Conservation (phyloP, 1,140 invertebrate species). For the Cataglyphis hispanica region DNA sequence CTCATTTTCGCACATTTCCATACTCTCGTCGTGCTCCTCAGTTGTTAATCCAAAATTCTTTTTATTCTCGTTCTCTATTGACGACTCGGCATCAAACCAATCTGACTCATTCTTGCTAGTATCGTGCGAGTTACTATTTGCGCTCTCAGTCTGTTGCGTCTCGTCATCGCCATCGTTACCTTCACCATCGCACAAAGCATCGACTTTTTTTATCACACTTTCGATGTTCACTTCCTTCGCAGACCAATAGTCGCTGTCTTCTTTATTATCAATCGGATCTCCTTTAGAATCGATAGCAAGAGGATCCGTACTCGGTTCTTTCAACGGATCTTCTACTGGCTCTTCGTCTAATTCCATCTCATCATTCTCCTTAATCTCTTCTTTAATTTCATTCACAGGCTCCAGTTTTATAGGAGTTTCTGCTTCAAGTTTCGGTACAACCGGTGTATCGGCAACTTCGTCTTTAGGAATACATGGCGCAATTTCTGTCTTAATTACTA, state of each 20-base stretch:
- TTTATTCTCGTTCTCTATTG: slow-evolving; percentile 82
- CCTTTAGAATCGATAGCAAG: slow-evolving; percentile 82
- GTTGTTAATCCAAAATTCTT: slow-evolving; percentile 74
- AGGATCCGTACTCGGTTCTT: slow-evolving; percentile 75
- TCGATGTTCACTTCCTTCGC: slow-evolving; percentile 92
- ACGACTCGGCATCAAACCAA: slow-evolving; percentile 85
- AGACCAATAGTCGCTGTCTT: slow-evolving; percentile 92
- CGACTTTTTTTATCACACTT: slow-evolving; percentile 92
- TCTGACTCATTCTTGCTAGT: slow-evolving; percentile 68
- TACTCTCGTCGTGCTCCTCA: slow-evolving; percentile 83
- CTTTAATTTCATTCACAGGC: slow-evolving; percentile 57
- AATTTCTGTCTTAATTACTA: slow-evolving; percentile 42
- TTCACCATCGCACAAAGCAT: slow-evolving; percentile 87
- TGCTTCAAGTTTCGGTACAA: slow-evolving; percentile 60
- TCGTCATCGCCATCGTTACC: slow-evolving; percentile 81
- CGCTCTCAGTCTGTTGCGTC: slow-evolving; percentile 66
- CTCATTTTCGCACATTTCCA: slow-evolving; percentile 82
- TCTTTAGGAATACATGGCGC: slow-evolving; percentile 24
- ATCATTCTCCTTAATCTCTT: slow-evolving; percentile 72
- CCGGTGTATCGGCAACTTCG: not conserved
- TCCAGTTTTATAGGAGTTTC: slow-evolving; percentile 59
- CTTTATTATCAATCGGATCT: slow-evolving; percentile 87
- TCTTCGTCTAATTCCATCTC: slow-evolving; percentile 76
- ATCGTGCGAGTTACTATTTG: slow-evolving; percentile 69
- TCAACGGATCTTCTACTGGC: slow-evolving; percentile 71